Conservation (phyloP, 2,797 vertebrate species). For the Apogon hyalosoma region DNA sequence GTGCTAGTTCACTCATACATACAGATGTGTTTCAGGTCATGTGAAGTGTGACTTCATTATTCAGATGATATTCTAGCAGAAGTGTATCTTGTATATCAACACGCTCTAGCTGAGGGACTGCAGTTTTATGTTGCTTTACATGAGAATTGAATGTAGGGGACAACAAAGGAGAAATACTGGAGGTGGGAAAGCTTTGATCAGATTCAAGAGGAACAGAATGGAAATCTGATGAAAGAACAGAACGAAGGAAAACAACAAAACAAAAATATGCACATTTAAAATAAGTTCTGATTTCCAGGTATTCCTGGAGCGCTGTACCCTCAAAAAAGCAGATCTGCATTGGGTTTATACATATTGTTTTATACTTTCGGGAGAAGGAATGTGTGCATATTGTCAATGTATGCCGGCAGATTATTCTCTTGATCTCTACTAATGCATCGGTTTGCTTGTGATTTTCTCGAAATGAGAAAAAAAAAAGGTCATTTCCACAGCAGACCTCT, state of each 20-base stretch:
- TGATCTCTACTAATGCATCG: slow-evolving; percentile 70
- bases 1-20: slow-evolving; percentile 31
- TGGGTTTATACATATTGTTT: slow-evolving; percentile 14
- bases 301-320: slow-evolving; percentile 39
- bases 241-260: slow-evolving; percentile 26
- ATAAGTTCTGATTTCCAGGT: slow-evolving; percentile 33
- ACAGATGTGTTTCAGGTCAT: slow-evolving; percentile 26
- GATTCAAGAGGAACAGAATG: slow-evolving; percentile 35
- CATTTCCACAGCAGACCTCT: slow-evolving; percentile 60
- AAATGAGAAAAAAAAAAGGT: slow-evolving; percentile 54
- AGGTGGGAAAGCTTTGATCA: slow-evolving; percentile 51
- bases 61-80: slow-evolving; percentile 32
- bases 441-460: slow-evolving; percentile 34
- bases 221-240: slow-evolving; percentile 59
- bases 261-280: slow-evolving; percentile 39
- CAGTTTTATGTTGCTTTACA: slow-evolving; percentile 41
- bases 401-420: slow-evolving; percentile 60
- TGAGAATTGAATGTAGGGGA: slow-evolving; percentile 34
- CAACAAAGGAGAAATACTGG: slow-evolving; percentile 16
- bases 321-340: slow-evolving; percentile 46
- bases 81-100: slow-evolving; percentile 38
- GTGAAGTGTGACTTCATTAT: slow-evolving; percentile 47
- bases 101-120: slow-evolving; percentile 27
- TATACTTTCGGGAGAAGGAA: slow-evolving; percentile 27
- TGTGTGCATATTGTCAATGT: slow-evolving; percentile 56